These are phyloP conservation scores for Lithobius niger DNA, from an alignment of 1,140 invertebrate species.

Conservation along the genomic window DNA sequence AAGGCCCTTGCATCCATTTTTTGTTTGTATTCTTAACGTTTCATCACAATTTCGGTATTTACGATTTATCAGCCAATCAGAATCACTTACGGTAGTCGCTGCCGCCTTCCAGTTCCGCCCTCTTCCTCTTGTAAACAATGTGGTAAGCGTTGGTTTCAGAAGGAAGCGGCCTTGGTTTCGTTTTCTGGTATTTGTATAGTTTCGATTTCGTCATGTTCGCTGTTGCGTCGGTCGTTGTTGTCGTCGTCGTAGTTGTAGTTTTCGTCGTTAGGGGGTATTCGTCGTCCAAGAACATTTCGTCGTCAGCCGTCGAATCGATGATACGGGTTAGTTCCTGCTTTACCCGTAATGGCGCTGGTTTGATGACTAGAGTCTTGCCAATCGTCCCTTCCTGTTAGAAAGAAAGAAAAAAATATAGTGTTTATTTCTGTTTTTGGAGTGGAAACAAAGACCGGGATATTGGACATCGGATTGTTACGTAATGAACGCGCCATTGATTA, in stretches of 20 bases:
- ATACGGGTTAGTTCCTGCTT: slow-evolving; percentile 30
- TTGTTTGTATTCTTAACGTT: not conserved
- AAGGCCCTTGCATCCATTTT: not conserved
- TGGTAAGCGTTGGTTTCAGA: slow-evolving; percentile 32
- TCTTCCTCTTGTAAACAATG: slow-evolving; percentile 46
- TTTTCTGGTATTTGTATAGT: slow-evolving; percentile 14
- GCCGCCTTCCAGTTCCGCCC: slow-evolving; percentile 37
- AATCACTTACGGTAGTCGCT: slow-evolving; percentile 52
- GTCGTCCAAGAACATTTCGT: slow-evolving; percentile 57
- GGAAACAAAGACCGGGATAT: too few species aligned
- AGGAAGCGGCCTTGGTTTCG: not conserved
- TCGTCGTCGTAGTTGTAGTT: slow-evolving; percentile 27
- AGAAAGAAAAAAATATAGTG: slow-evolving; percentile 8
- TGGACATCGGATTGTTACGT: too few species aligned
- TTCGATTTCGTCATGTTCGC: slow-evolving; percentile 39
- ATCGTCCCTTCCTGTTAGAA: slow-evolving; percentile 70
- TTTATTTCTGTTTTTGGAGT: too few species aligned
- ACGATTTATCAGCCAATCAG: not conserved
- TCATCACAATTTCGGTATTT: not conserved
- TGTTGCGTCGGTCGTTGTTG: not conserved
- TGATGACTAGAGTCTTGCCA: slow-evolving; percentile 70
- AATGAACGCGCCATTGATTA: too few species aligned
- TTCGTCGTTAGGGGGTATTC: slow-evolving; percentile 21
- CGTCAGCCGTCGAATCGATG: slow-evolving; percentile 37
- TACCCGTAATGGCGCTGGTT: slow-evolving; percentile 54